Base-by-base conservation (phyloP, 2,888 invertebrate genomes). In the Rotaria sp. region DNA sequence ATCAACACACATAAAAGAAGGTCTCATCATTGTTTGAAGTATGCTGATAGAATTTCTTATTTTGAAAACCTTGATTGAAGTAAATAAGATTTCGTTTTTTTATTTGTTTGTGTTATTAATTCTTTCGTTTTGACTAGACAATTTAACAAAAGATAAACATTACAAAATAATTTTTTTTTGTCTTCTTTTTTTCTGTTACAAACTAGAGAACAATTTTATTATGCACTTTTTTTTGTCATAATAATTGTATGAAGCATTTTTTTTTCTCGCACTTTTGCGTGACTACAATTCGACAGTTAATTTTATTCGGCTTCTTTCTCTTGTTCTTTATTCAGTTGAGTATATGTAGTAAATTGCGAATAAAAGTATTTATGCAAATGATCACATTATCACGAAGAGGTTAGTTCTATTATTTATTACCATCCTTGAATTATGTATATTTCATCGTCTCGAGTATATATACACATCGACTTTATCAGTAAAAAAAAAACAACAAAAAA, bases 21-120 rank as follows among this genome's bases (percentile, higher is more conserved):
- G 67, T 67, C 67, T 67, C 67, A 35, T 67, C 67, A 21, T 67
- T 35, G 67, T 67, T 35, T 67, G 67, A 67, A 30, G 26, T 67
- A 67, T 35, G 30, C 35, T 67, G 18, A 30, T 67, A 30, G 35
- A 67, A 30, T 67, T 30, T 67, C 67, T 18, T 67, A 67, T 67
- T 67, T 67, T 67, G 35, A 67, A 38, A 67, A 35, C 67, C 67
- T 67, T 67, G 67, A 67, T 67, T 67, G 0, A 35, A 38, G 35
- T 67, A 30, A 67, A 67, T 67, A 67, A 67, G 67, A 67, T 67
- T 67, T 67, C 15, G n/a, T 67, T 35, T 67, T 67, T 67, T 67
- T 67, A 7, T 67, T 67, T 67, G 30, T 35, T 67, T 30, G 2
- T 67, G 35, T 30, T 35, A 35, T 35, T 30, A 35, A 24, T 5